Base-by-base conservation (phyloP, 1,140 invertebrate genomes). In the Hetaerina americana region DNA sequence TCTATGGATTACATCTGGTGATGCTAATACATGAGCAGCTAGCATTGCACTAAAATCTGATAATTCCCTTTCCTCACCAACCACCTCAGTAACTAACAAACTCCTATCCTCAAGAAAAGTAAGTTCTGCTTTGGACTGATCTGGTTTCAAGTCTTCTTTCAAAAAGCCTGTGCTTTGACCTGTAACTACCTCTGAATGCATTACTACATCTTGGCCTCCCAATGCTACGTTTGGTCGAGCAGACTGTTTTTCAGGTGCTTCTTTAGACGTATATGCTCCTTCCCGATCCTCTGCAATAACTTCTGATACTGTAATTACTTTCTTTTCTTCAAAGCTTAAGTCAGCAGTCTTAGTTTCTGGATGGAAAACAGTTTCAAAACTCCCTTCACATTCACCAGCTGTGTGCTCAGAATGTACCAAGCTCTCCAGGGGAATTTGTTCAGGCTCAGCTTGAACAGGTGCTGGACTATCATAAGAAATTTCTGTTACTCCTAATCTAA, bases 1-100 rank as follows among this genome's bases (percentile, higher is more conserved):
- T 49, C 76, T 78, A 73, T 81, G 77, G 25, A 71, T 66, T 26
- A 74, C 57, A 70, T 72, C 72, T 57, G 15, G 15, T 57, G 40
- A 57, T 5, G 40, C 40, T 5, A 57, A 3, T 18, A 10, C 40
- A 18, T 57, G 3, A 1, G 40, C 2, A 3, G 1, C 40, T 12
- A 5, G 15, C 10, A 5, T n/a, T 5, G 40, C 10, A 57, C 15
- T 57, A 57, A 57, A 18, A 18, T 57, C 40, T 5, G 40, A 57
- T 57, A n/a, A 18, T 57, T 57, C 40, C 22, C 22, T 57, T n/a
- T 57, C 40, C 10, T 57, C 40, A 57, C 40, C 40, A 18, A 57
- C 22, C 40, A 57, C 40, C 40, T 57, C 40, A 5, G 10, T 57
- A 18, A 57, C 40, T 57, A 18, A 12, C 40, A 57, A 1, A 57